Conservation (phyloP, 2,113 vertebrate species). For the Neomonachus schauinslandi region DNA sequence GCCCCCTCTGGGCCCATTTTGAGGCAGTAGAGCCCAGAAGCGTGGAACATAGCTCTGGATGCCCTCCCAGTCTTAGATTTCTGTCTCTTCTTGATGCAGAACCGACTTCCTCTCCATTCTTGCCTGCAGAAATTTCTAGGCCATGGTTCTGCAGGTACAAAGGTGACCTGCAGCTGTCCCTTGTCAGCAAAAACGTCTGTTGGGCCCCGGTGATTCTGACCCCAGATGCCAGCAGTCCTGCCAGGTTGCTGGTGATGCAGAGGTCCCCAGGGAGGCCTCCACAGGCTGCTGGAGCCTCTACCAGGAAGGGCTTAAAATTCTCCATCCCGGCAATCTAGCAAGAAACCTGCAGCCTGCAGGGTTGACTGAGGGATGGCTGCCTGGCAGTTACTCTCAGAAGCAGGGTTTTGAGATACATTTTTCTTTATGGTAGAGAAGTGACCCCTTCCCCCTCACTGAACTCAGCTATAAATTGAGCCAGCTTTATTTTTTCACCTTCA, state of each 20-base stretch:
- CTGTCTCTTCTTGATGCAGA: not conserved
- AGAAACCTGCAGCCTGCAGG: not conserved
- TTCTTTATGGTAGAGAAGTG: slow-evolving; percentile 12
- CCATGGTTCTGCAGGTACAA: not conserved
- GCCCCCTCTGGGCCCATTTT: not conserved
- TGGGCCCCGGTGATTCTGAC: not conserved
- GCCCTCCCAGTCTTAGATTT: not conserved
- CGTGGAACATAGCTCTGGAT: not conserved
- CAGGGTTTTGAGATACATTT: slow-evolving; percentile 1
- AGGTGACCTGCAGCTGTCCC: not conserved
- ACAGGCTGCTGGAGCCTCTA: not conserved
- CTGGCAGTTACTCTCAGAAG: not conserved
- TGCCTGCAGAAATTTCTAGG: not conserved
- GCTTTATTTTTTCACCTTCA: not conserved
- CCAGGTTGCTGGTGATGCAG: not conserved
- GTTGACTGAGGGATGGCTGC: not conserved
- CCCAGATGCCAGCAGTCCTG: not conserved
- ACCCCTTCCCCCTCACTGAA: not conserved
- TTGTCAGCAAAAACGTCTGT: not conserved
- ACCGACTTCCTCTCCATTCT: not conserved
- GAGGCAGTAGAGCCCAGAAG: not conserved
- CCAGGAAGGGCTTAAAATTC: not conserved
- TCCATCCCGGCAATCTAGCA: not conserved
- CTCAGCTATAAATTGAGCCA: not conserved
- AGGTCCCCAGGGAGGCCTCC: not conserved